These are phyloP conservation scores for Aptenodytes forsteri DNA, from an alignment of 2,113 vertebrate species.

Conservation along the genomic window DNA sequence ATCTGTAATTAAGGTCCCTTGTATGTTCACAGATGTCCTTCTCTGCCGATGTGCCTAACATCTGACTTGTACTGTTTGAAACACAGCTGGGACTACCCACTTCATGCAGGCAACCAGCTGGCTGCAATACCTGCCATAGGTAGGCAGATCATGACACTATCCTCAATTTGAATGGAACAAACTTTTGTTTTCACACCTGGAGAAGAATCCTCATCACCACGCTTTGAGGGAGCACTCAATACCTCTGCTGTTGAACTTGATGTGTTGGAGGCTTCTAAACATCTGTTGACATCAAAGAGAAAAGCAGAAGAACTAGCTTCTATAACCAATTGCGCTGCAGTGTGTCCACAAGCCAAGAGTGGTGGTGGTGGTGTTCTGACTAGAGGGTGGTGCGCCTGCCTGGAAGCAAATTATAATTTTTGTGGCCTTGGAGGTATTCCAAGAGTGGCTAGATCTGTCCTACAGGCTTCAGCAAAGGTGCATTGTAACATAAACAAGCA, in stretches of 20 bases:
- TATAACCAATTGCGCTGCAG: rapidly evolving
- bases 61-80: neutral
- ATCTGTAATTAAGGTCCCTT: neutral
- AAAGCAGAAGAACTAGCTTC: neutral
- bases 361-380: neutral
- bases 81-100: neutral
- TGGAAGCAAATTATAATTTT: neutral
- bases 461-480: neutral
- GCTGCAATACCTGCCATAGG: neutral
- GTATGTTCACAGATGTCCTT: neutral
- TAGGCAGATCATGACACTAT: neutral
- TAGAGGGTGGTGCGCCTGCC: neutral
- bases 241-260: neutral
- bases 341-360: neutral
- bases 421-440: neutral
- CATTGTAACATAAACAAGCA: neutral
- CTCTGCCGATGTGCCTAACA: neutral
- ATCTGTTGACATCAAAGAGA: neutral
- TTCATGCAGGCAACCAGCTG: neutral
- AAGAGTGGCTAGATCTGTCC: neutral
- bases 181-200: neutral
- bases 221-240: neutral
- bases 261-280: neutral
- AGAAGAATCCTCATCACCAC: rapidly evolving
- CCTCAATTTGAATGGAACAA: neutral